Percentiles rank a stretch among this genome's conserved stretches.
Evolutionary conservation across 2,888 invertebrate genomes (phyloP).

Genomic region (Beris chalybata): DNA sequence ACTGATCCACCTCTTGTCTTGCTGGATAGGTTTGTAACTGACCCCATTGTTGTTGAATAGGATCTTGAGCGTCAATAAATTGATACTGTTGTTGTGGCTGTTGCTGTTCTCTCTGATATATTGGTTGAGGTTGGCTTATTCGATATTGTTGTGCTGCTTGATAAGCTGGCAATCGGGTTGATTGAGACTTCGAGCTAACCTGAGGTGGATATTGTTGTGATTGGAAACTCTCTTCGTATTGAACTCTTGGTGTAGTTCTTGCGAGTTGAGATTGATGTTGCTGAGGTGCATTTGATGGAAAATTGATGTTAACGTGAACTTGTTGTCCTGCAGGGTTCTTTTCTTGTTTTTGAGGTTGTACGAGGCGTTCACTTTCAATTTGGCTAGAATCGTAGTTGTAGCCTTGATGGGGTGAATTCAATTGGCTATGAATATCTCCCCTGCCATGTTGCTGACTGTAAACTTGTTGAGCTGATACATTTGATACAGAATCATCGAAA

Average conservation of each 20-base stretch:
- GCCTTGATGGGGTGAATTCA: constrained; percentile 10
- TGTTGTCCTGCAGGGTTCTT: no score
- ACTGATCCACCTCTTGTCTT: no score
- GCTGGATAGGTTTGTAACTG: no score
- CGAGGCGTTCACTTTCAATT: no score
- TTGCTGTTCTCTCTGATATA: constrained; percentile 38
- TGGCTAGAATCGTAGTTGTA: constrained; percentile 1
- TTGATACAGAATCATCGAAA: no score
- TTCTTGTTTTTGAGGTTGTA: no score
- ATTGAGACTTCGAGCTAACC: constrained; percentile 24
- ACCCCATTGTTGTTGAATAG: no score
- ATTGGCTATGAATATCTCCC: neutral
- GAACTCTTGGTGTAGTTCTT: constrained; percentile 35
- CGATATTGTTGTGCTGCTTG: neutral
- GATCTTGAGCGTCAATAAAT: no score
- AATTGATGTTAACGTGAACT: no score
- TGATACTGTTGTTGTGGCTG: constrained; percentile 35
- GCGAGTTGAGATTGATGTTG: constrained; percentile 1
- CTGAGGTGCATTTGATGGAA: neutral
- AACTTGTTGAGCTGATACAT: no score
- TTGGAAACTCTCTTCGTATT: constrained; percentile 29
- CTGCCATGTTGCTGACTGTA: no score
- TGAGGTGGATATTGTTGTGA: constrained; percentile 32
- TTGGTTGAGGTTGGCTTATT: neutral
- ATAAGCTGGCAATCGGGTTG: constrained; percentile 2